These are phyloP conservation scores for Cosmia pyralina DNA, from an alignment of 2,888 invertebrate species.

Conservation along the genomic window DNA sequence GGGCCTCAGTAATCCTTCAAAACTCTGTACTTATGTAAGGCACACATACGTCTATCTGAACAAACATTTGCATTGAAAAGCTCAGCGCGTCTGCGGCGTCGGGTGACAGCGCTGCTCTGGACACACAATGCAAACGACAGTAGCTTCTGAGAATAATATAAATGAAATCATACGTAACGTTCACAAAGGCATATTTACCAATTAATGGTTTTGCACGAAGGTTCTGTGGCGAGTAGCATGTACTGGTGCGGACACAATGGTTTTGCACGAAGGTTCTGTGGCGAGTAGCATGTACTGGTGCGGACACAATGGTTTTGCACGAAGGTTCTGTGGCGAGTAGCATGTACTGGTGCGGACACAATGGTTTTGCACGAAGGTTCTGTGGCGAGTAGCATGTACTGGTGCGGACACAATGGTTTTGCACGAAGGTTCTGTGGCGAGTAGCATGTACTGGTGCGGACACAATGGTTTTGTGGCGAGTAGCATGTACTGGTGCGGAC, in stretches of 20 bases:
- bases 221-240: constrained; percentile 5
- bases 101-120: constrained; percentile 16
- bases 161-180: constrained; percentile 40
- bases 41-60: constrained; percentile 31
- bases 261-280: constrained; percentile 37
- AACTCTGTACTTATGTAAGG: constrained; percentile 53
- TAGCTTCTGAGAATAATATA: constrained; percentile 52
- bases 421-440: constrained; percentile 26
- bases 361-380: constrained; percentile 39
- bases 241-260: constrained; percentile 7
- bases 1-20: constrained; percentile 48
- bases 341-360: too few species aligned
- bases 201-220: constrained; percentile 46
- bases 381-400: neutral
- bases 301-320: constrained; percentile 41
- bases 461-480: constrained; percentile 25
- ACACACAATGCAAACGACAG: constrained; percentile 40
- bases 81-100: constrained; percentile 26
- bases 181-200: constrained; percentile 51
- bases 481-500: neutral
- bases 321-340: constrained; percentile 24
- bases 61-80: constrained; percentile 33
- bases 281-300: neutral
- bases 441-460: too few species aligned
- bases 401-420: too few species aligned